Base-by-base conservation (phyloP, 2,888 invertebrate genomes). In the Panzeria rudis region DNA sequence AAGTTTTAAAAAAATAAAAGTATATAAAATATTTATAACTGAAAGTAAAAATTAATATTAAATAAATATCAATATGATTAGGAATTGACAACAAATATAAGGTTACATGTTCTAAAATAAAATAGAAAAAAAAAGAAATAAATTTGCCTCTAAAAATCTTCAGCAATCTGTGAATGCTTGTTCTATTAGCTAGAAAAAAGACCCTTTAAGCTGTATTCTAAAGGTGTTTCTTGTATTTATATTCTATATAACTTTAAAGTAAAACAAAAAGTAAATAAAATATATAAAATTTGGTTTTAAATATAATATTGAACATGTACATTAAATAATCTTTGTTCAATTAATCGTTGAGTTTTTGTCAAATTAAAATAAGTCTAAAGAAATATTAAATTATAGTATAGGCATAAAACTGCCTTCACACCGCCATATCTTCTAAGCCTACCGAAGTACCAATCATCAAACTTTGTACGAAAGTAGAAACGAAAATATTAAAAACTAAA, bases 11-110 rank as follows among this genome's bases (percentile, higher is more conserved):
- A 23, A 7, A 41, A 20, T 9, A 29, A 47, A 32, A 66, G 9
- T 62, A 20, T 35, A 17, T 1, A 41, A 35, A 59, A n/a, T 41
- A 56, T 56, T 35, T 7, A 61, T n/a, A 6, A 15, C 3, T 25
- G 8, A 64, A 75, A 25, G 11, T 15, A 62, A 50, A 66, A 72
- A 50, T 50, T 32, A 54, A 29, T 50, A 59, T 54, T 54, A 32
- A 64, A 44, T 52, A 4, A 35, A 61, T 47, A 75, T 11, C 54
- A 66, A 47, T 4, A 61, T 69, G 17, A 20, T 44, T 17, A 71
- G 50, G 29, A 66, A 54, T 11, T 25, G 29, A 56, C 7, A 17
- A 59, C 13, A 59, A 47, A 64, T 3, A 38, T 3, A 20, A 1
- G 7, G 2, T 20, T 44, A 52, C n/a, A 41, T 52, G 25, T 52